A percentile compares a stretch with the other conserved stretches of the same genome.
Conservation (phyloP, 1,140 invertebrate genomes). For the Pantala flavescens region DNA sequence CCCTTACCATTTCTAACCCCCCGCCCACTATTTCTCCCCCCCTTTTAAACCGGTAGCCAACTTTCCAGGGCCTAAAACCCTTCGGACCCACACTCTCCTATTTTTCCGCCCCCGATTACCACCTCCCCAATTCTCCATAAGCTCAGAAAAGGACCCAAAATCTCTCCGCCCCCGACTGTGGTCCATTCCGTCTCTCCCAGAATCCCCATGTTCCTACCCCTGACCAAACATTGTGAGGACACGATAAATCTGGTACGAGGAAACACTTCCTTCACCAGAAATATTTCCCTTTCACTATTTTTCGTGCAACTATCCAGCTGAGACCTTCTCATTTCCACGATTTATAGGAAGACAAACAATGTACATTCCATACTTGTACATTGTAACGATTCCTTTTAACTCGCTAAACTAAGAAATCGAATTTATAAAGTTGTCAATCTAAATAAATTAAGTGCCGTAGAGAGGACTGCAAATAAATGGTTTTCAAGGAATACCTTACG, state of each 20-base stretch:
- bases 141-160: not conserved
- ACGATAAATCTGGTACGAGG: slow-evolving; percentile 1
- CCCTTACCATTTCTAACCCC: not conserved
- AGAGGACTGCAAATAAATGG: no score
- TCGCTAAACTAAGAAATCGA: no score
- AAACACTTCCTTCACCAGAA: not conserved
- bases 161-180: not conserved
- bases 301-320: not conserved
- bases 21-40: not conserved
- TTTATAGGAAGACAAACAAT: no score
- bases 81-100: not conserved
- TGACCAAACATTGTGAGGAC: slow-evolving; percentile 1
- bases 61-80: not conserved
- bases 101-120: not conserved
- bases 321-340: no score
- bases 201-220: not conserved
- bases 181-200: not conserved
- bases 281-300: not conserved
- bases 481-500: no score
- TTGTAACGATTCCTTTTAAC: no score
- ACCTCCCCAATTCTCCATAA: not conserved
- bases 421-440: no score
- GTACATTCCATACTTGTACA: no score
- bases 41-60: not conserved
- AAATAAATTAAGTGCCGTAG: no score